Percentiles rank a stretch among this genome's conserved stretches.
Conservation (phyloP, 2,113 vertebrate genomes). For the Campylorhamphus procurvoides region DNA sequence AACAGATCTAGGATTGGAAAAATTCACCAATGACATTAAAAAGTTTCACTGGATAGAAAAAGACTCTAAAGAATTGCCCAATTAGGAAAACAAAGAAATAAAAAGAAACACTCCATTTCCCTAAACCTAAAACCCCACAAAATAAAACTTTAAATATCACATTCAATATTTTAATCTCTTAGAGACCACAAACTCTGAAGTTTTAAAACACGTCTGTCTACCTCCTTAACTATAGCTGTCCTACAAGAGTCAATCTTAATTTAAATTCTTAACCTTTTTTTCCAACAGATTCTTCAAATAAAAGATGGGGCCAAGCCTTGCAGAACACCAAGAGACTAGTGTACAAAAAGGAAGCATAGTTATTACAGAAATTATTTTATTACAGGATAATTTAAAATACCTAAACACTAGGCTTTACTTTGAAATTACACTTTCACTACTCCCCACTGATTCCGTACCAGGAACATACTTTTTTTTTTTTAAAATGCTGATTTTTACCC, state of each 20-base stretch:
- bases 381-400: neutral
- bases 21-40: neutral
- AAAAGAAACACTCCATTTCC: neutral
- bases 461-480: neutral
- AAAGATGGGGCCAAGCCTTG: neutral
- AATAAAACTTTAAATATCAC: neutral
- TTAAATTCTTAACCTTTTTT: neutral
- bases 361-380: neutral
- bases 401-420: neutral
- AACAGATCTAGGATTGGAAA: neutral
- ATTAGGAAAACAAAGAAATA: neutral
- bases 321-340: neutral
- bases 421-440: neutral
- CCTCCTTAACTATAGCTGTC: neutral
- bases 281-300: neutral
- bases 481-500: neutral
- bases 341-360: neutral
- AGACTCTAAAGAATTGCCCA: neutral
- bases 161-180: neutral
- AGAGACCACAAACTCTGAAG: neutral
- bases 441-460: neutral
- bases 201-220: neutral
- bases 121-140: rapidly evolving
- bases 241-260: neutral
- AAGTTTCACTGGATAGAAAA: neutral